Evolutionary conservation across 2,888 invertebrate species (phyloP).

Genomic region (Cerastis leucographa): DNA sequence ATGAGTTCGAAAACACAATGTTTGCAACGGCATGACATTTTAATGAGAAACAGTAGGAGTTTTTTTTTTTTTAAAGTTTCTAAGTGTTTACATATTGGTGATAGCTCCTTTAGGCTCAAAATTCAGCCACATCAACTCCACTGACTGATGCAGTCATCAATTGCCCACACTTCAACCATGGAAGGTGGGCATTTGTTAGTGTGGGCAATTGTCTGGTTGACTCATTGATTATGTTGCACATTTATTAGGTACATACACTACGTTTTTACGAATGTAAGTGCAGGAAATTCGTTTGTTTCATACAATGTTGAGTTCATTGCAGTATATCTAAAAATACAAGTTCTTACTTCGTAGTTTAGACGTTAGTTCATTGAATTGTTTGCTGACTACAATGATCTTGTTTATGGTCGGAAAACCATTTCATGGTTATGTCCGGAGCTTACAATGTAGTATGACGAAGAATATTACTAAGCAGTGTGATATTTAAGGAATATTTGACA

Average conservation of each 20-base stretch:
- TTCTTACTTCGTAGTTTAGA: slow-evolving; percentile 7
- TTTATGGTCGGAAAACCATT: slow-evolving; percentile 18
- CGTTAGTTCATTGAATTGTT: slow-evolving; percentile 39
- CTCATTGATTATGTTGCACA: background rate
- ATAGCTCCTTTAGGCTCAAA: background rate
- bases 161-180: too few relatives aligned
- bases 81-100: too few relatives aligned
- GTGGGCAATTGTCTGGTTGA: background rate
- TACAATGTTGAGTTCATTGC: slow-evolving; percentile 36
- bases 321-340: slow-evolving; percentile 45
- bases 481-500: background rate
- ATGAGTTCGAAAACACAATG: too few relatives aligned
- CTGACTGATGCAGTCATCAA: background rate
- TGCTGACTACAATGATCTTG: slow-evolving; percentile 15
- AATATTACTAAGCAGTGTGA: background rate
- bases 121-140: background rate
- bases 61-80: too few relatives aligned
- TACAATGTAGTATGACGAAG: slow-evolving; percentile 8
- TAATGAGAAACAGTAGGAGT: too few relatives aligned
- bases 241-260: slow-evolving; percentile 10
- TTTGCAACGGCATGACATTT: too few relatives aligned
- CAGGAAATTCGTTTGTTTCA: background rate
- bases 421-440: slow-evolving; percentile 19
- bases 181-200: background rate
- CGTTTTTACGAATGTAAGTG: slow-evolving; percentile 3